phyloP scores from a whole-genome alignment of 1,140 invertebrate species.

The Sweltsa coloradensis region DNA sequence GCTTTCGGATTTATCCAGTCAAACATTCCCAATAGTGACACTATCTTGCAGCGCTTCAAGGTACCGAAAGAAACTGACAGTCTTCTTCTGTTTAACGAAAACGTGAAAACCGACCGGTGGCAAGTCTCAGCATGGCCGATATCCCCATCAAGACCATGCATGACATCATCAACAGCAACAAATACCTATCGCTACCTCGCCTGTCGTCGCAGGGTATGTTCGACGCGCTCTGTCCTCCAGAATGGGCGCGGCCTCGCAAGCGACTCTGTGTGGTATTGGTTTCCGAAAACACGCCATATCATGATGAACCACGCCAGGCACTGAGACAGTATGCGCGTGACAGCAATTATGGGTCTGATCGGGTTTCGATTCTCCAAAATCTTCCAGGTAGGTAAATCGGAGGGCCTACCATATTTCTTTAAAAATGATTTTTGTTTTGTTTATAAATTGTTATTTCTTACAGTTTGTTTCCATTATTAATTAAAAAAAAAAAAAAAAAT shows the following conservation, averaged over 20 bases:
- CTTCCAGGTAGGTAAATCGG: too few species aligned
- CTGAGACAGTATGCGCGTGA: constrained; percentile 56
- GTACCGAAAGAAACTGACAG: constrained; percentile 68
- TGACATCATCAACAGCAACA: constrained; percentile 79
- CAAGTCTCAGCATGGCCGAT: constrained; percentile 74
- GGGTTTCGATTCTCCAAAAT: constrained; percentile 78
- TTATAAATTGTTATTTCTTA: too few species aligned
- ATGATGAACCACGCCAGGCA: constrained; percentile 44
- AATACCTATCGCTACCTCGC: constrained; percentile 76
- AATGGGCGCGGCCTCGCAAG: constrained; percentile 66
- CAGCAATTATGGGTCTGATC: constrained; percentile 44
- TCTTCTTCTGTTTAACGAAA: constrained; percentile 85
- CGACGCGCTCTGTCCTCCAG: constrained; percentile 79
- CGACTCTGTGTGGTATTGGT: constrained; percentile 80
- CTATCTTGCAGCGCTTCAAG: constrained; percentile 53
- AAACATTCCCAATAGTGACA: constrained; percentile 38
- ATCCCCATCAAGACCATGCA: constrained; percentile 76
- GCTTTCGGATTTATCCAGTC: constrained; percentile 72
- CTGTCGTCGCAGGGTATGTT: constrained; percentile 71
- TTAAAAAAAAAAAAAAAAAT: too few species aligned
- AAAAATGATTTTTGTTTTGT: too few species aligned
- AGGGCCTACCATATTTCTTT: too few species aligned
- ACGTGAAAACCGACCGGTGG: constrained; percentile 63
- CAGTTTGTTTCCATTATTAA: too few species aligned
- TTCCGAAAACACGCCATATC: constrained; percentile 49